Evolutionary conservation across 2,888 invertebrate species (phyloP), one percentile per base, ranked within the genome.

Genomic region (Drosophila austrosaltans): DNA sequence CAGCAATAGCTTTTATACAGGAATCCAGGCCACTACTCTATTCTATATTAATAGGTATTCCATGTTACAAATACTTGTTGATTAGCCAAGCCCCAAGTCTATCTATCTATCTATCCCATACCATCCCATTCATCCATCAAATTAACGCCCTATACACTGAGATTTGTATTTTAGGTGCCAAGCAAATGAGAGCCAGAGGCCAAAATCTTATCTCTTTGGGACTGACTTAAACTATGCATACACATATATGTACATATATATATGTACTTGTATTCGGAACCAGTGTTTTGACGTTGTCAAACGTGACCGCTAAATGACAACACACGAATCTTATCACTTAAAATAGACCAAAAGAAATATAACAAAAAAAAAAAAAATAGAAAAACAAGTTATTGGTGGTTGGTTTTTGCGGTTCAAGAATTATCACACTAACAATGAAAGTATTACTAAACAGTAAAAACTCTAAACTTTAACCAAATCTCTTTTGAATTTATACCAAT

Each of bases 251-350:
- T 10, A 36, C 5, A 32, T 5, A 3, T 36, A 36, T 8, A 10
- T 10, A 36, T 8, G 2, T 10, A 36, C 30, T 5, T 30, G 36
- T 36, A 36, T 25, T 16, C 6, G 16, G 12, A 42, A 12, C 12
- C 4, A 48, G 2, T 48, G 48, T 25, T 10, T 48, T 48, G 48
- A 48, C 48, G 48, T 48, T 25, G 22, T 48, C 22, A 66, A 69
- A 64, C 73, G 61, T 84, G 82, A 80, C 86, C 80, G 77, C 80
- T 66, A 82, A 85, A 68, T 69, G 63, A 64, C 76, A 76, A 78
- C 16, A 72, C 75, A 54, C 75, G 61, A 44, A 7, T 53, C 20
- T 22, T 32, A 61, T 42, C 22, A 40, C n/a, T 16, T 5, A 10
- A 10, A 16, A 20, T 16, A 28, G 28, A 3, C 28, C 28, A 28